Conservation (phyloP, 2,797 vertebrate species). For the Myotis pilosus region DNA sequence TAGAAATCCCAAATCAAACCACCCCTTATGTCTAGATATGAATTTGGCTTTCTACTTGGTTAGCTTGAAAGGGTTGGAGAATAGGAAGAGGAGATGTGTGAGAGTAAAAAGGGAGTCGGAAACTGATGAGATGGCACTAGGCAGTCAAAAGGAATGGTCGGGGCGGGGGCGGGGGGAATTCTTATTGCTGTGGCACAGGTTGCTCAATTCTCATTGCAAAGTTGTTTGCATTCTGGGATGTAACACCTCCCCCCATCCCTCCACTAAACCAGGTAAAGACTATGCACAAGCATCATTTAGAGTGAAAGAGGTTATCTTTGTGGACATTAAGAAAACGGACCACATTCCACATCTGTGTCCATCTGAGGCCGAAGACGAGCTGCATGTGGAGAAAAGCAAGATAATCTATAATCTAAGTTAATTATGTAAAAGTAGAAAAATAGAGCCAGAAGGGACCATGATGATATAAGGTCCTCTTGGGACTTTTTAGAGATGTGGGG, state of each 20-base stretch:
- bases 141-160: background rate
- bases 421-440: slow-evolving; percentile 48
- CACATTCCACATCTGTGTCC: slow-evolving; percentile 10
- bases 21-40: background rate
- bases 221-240: background rate
- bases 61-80: background rate
- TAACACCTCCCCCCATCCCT: background rate
- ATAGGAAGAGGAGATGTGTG: background rate
- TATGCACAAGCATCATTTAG: background rate
- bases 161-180: accelerated
- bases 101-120: background rate
- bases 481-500: slow-evolving; percentile 36
- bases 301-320: background rate
- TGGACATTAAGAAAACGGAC: background rate
- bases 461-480: background rate
- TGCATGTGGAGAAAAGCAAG: background rate
- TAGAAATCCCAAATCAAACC: background rate
- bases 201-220: background rate
- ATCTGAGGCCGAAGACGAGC: background rate
- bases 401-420: slow-evolving; percentile 36
- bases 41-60: background rate
- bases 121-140: background rate
- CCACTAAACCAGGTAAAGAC: background rate
- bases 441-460: slow-evolving; percentile 16
- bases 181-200: background rate